These are phyloP conservation scores for Lasioglossum albipes DNA, from an alignment of 1,140 invertebrate species.

Conservation along the genomic window DNA sequence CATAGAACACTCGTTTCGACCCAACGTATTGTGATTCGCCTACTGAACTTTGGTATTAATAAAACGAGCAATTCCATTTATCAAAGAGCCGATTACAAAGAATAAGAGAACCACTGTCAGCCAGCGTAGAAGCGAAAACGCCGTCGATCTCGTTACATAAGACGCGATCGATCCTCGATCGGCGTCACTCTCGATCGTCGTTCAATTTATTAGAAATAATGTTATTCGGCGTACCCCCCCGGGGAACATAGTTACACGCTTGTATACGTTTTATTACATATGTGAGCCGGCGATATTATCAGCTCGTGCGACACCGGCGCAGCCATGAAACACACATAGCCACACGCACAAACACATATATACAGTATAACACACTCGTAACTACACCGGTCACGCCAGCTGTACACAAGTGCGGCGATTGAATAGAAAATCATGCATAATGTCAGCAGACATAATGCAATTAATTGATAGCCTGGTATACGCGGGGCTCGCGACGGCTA, in stretches of 20 bases:
- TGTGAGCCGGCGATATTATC: slow-evolving; percentile 35
- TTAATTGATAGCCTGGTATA: slow-evolving; percentile 47
- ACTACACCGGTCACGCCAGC: slow-evolving; percentile 35
- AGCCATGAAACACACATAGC: slow-evolving; percentile 30
- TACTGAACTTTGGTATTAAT: too few species aligned
- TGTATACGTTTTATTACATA: slow-evolving; percentile 5
- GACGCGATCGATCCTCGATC: slow-evolving; percentile 16
- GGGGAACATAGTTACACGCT: slow-evolving; percentile 5
- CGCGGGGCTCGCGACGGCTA: too few species aligned
- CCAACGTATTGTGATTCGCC: too few species aligned
- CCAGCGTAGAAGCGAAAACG: background rate
- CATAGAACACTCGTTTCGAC: too few species aligned
- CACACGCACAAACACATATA: too few species aligned
- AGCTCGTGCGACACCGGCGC: background rate
- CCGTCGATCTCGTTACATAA: slow-evolving; percentile 6
- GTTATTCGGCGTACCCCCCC: slow-evolving; percentile 32
- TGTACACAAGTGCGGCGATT: slow-evolving; percentile 36
- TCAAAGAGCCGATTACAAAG: background rate
- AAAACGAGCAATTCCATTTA: too few species aligned
- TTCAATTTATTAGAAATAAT: slow-evolving; percentile 53
- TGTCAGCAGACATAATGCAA: slow-evolving; percentile 49
- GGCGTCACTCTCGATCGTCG: background rate
- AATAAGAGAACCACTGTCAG: background rate
- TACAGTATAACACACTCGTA: background rate
- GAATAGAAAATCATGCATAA: slow-evolving; percentile 50